These are phyloP conservation scores for Spheniscus mendiculus DNA, from an alignment of 2,113 vertebrate species.

Conservation along the genomic window DNA sequence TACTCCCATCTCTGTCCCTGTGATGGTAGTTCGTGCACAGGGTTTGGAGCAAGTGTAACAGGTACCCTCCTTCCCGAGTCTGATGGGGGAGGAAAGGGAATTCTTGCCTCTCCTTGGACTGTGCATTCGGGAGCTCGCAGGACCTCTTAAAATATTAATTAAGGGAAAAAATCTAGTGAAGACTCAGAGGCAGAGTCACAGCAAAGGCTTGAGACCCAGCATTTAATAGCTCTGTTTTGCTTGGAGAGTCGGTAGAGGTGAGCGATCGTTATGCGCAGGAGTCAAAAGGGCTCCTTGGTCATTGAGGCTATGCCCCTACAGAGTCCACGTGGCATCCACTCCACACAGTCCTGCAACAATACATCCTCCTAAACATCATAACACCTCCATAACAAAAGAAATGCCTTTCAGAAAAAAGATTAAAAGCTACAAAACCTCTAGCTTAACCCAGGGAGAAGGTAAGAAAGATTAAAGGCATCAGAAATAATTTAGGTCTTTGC, in stretches of 20 bases:
- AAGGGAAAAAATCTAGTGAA: background rate
- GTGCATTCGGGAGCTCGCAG: background rate
- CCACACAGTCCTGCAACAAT: background rate
- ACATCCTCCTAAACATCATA: background rate
- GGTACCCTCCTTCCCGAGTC: background rate
- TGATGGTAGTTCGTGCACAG: background rate
- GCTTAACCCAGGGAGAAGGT: background rate
- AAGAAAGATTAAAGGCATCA: background rate
- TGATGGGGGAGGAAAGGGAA: background rate
- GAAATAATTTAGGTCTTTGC: background rate
- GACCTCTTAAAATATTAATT: background rate
- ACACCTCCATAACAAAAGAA: background rate
- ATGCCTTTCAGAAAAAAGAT: background rate
- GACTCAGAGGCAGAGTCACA: background rate
- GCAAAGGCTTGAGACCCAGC: background rate
- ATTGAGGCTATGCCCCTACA: background rate
- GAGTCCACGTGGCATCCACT: fast-evolving
- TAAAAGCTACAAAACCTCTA: background rate
- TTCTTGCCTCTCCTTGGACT: background rate
- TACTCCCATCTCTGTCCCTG: background rate
- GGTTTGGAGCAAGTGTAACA: background rate
- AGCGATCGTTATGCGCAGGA: background rate
- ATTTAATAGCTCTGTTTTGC: background rate
- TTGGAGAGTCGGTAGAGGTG: background rate
- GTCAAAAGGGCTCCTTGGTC: background rate